These are phyloP conservation scores for Psittacula cyanocephala DNA, from an alignment of 2,113 vertebrate species.

Conservation along the genomic window DNA sequence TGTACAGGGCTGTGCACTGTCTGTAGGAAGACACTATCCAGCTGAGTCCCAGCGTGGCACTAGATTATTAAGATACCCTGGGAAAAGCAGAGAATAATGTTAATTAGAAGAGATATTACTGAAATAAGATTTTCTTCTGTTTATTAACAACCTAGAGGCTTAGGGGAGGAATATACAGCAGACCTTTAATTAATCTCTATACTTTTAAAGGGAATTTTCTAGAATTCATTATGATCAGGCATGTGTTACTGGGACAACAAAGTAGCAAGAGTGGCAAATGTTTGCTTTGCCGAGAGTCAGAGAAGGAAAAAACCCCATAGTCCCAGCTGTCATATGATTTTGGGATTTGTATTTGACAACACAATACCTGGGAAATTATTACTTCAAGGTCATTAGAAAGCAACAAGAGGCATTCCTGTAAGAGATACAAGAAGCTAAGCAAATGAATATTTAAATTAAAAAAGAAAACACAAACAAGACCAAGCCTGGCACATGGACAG, in stretches of 20 bases:
- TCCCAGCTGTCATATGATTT: neutral
- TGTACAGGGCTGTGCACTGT: neutral
- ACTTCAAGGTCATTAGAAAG: neutral
- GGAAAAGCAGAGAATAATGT: neutral
- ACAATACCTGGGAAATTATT: neutral
- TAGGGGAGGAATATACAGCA: neutral
- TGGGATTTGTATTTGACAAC: neutral
- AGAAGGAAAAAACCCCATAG: neutral
- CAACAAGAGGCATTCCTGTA: neutral
- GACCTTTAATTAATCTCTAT: constrained; percentile 37
- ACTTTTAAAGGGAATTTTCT: neutral
- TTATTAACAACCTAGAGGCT: constrained; percentile 41
- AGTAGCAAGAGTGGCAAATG: neutral
- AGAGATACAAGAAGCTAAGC: neutral
- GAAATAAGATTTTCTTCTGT: constrained; percentile 14
- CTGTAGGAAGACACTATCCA: neutral
- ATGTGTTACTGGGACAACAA: neutral
- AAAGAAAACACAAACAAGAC: neutral
- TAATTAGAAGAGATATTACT: constrained; percentile 34
- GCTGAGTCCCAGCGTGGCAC: neutral
- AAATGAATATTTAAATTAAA: neutral
- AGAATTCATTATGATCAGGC: neutral
- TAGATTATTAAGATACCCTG: neutral
- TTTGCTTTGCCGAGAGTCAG: neutral
- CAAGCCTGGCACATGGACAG: neutral